Conservation (phyloP, 1,140 invertebrate species). For the Hormaphis cornu region DNA sequence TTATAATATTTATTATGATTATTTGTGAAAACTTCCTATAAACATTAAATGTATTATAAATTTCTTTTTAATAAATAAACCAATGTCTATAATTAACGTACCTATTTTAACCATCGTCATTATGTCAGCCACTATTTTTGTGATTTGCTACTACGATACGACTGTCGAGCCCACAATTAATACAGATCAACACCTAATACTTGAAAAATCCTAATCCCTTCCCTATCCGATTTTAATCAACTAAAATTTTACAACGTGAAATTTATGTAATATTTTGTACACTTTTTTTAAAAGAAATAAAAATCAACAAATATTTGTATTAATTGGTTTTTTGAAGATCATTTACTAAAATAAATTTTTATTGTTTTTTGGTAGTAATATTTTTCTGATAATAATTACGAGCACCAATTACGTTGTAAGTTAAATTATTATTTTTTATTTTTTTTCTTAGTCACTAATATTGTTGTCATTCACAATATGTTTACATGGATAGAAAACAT, state of each 20-base stretch:
- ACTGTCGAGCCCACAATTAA: neutral
- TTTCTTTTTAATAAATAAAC: constrained; percentile 10
- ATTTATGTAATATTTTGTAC: constrained; percentile 5
- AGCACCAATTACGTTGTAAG: constrained; percentile 21
- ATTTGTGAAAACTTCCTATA: neutral
- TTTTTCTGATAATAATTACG: constrained; percentile 6
- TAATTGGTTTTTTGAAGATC: neutral
- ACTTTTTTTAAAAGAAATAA: neutral
- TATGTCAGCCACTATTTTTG: neutral
- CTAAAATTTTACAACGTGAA: neutral
- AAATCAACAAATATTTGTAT: neutral
- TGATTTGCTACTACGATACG: neutral
- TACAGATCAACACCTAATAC: neutral
- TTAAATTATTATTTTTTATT: constrained; percentile 2
- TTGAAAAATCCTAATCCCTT: neutral
- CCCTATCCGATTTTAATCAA: neutral
- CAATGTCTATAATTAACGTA: constrained; percentile 1
- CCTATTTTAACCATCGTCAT: constrained; percentile 2
- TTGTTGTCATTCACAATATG: neutral
- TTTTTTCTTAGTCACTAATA: constrained; percentile 4
- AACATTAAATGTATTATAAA: constrained; percentile 6
- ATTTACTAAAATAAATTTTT: neutral
- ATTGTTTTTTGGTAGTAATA: neutral
- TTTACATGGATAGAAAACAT: neutral
- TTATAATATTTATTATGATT: neutral